Percentiles rank a stretch among this genome's conserved stretches.
These are phyloP conservation scores for Eucera pruinosa DNA, from an alignment of 2,888 invertebrate genomes.

Conservation along the genomic window DNA sequence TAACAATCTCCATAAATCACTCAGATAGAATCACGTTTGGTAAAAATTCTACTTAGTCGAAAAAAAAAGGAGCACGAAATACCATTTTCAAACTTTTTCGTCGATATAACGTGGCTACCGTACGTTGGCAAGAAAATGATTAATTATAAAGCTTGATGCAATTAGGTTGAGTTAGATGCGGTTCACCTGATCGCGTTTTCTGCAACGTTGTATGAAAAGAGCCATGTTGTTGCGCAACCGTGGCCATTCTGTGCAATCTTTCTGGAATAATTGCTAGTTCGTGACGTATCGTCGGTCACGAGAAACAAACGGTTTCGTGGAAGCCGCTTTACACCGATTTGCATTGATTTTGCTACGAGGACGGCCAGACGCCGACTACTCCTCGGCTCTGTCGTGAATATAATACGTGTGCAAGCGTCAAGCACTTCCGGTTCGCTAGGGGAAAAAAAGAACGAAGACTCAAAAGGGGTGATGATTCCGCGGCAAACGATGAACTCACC, in stretches of 20 bases:
- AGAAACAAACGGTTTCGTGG: conserved; percentile 35
- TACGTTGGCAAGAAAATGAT: not conserved
- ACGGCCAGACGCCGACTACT: conserved; percentile 26
- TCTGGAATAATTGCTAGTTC: conserved; percentile 62
- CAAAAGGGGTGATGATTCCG: conserved; percentile 16
- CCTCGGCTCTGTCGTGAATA: conserved; percentile 6
- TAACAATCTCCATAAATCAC: conserved; percentile 7
- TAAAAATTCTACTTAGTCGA: not conserved
- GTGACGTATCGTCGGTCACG: conserved; percentile 54
- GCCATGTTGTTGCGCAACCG: conserved; percentile 55
- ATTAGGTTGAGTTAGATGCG: conserved; percentile 23
- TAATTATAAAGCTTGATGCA: conserved; percentile 27
- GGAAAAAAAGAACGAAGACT: conserved; percentile 9
- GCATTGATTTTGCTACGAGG: conserved; percentile 36
- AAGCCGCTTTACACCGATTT: conserved; percentile 36
- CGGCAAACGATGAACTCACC: conserved; percentile 19
- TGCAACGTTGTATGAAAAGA: conserved; percentile 34
- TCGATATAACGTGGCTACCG: not conserved
- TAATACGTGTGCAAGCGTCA: conserved; percentile 37
- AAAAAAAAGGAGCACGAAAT: not conserved
- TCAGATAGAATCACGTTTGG: conserved; percentile 1
- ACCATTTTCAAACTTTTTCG: not conserved
- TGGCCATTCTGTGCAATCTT: conserved; percentile 47
- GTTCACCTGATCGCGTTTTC: conserved; percentile 7
- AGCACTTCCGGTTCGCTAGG: conserved; percentile 47